These are phyloP conservation scores for Haemorhous mexicanus DNA, from an alignment of 2,113 vertebrate genomes.

Conservation along the genomic window DNA sequence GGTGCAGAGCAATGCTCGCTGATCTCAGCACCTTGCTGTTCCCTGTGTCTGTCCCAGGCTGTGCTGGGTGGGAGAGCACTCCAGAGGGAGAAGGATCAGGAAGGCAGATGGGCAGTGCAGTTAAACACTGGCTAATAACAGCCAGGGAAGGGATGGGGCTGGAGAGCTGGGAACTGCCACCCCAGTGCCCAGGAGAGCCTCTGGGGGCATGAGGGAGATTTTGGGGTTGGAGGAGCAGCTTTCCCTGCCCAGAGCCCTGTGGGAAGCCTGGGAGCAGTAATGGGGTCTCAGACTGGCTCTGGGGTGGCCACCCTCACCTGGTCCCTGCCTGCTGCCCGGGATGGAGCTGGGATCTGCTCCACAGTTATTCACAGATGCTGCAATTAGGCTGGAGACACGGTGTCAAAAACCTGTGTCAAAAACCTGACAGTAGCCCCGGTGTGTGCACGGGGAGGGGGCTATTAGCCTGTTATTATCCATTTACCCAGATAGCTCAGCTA, in stretches of 20 bases:
- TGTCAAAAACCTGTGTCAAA: slow-evolving; percentile 42
- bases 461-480: slow-evolving; percentile 66
- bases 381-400: background rate
- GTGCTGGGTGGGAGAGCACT: background rate
- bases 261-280: background rate
- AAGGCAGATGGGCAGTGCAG: background rate
- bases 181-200: background rate
- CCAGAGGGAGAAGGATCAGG: background rate
- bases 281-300: background rate
- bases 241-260: background rate
- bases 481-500: slow-evolving; percentile 59
- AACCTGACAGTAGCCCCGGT: background rate
- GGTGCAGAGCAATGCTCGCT: background rate
- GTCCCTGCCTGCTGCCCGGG: background rate
- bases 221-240: background rate
- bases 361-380: slow-evolving; percentile 46
- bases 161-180: background rate
- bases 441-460: background rate
- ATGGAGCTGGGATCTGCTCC: background rate
- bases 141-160: too few relatives aligned
- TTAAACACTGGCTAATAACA: background rate
- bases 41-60: too few relatives aligned
- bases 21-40: background rate
- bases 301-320: background rate
- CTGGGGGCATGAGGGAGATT: rapidly evolving